Evolutionary conservation across 2,113 vertebrate species (phyloP).

Genomic region (human (Homo sapiens)): GRCh38 chr1:187910501-187911000

Average conservation of each 20-base stretch:
- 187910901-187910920: not conserved
- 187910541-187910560: conserved; percentile 8
- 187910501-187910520: conserved; percentile 2
- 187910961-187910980: too few relatives aligned
- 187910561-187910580: not conserved
- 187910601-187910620: not conserved
- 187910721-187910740: not conserved
- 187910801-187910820: not conserved
- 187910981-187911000: accelerated
- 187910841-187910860: not conserved
- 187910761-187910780: not conserved
- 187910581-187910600: not conserved
- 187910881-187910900: not conserved
- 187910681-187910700: not conserved
- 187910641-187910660: not conserved
- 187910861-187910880: not conserved
- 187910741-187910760: not conserved
- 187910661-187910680: not conserved
- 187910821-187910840: not conserved
- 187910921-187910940: not conserved
- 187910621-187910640: not conserved
- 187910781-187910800: not conserved
- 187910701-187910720: not conserved
- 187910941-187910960: not conserved
- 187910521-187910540: not conserved